phyloP scores from a whole-genome alignment of 2,113 vertebrate species.

The Charina bottae region DNA sequence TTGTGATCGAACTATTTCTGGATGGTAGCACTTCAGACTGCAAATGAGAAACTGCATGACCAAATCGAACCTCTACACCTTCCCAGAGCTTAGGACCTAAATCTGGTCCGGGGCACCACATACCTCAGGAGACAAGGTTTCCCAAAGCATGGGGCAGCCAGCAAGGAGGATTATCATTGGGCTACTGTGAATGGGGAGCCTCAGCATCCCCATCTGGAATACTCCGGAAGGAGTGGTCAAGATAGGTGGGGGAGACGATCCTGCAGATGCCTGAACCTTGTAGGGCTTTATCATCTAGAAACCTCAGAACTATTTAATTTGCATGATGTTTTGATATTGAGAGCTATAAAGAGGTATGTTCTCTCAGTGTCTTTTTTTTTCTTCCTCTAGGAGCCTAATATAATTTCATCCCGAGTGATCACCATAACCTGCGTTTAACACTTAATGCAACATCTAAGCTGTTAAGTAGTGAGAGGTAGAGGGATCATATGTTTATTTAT shows the following conservation, averaged over 20 bases:
- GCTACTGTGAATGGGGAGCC: not conserved
- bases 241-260: not conserved
- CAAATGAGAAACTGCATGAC: not conserved
- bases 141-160: too few species aligned
- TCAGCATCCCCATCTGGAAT: not conserved
- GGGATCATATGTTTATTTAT: too few species aligned
- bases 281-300: not conserved
- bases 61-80: not conserved
- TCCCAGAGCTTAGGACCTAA: too few species aligned
- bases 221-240: not conserved
- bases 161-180: too few species aligned
- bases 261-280: not conserved
- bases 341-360: not conserved
- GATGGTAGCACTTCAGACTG: not conserved
- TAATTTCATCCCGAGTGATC: not conserved
- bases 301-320: not conserved
- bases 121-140: too few species aligned
- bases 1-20: not conserved
- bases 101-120: too few species aligned
- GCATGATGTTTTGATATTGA: not conserved
- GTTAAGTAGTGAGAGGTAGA: not conserved
- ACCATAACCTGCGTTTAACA: not conserved
- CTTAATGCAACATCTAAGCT: not conserved
- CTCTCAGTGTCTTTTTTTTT: not conserved
- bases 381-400: not conserved